Evolutionary conservation across 2,797 vertebrate genomes (phyloP), one percentile per base, ranked within the genome.

Genomic region (Parotocinclus haroldoi): DNA sequence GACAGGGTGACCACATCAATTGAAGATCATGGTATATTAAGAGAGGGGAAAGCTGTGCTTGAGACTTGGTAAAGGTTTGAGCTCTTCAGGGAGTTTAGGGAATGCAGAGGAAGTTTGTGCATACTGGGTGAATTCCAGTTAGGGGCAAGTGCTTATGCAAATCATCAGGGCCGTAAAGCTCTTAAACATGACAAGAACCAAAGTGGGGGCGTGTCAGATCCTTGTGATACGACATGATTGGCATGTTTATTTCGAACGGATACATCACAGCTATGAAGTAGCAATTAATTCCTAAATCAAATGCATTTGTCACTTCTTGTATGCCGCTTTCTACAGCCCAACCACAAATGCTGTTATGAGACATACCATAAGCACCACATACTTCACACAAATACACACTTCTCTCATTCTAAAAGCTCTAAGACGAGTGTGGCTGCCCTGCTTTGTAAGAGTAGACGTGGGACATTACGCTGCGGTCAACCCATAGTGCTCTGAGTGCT

Each of bases 391-490:
- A 14, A 62, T 37, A 55, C 7, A 40, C 62, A 37, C 14, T 45
- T 18, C 27, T 19, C 49, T 46, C 36, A 48, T 9, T n/a, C 58
- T 61, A 19, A 53, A 45, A 55, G 42, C 16, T 55, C 12, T 48
- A 36, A 17, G 36, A 53, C 40, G 37, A 54, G 17, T 37, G 56
- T 17, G 39, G 39, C 19, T 16, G 19, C 46, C 9, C 14, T n/a
- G 50, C 39, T 53, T 11, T 61, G 50, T 68, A 40, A 38, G 11
- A 50, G 37, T 16, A 40, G 11, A 27, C 13, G 13, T 36, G 46
- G 10, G 53, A 63, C 46, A 69, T 62, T 63, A 56, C 7, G n/a
- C 46, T 57, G 53, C 11, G 53, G 52, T 63, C 39, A 52, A 18
- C 51, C 54, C 16, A 14, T 40, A 52, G 38, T 19, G 49, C 53